Base-by-base conservation (phyloP, 2,113 vertebrate species). In the Heloderma charlesbogerti region DNA sequence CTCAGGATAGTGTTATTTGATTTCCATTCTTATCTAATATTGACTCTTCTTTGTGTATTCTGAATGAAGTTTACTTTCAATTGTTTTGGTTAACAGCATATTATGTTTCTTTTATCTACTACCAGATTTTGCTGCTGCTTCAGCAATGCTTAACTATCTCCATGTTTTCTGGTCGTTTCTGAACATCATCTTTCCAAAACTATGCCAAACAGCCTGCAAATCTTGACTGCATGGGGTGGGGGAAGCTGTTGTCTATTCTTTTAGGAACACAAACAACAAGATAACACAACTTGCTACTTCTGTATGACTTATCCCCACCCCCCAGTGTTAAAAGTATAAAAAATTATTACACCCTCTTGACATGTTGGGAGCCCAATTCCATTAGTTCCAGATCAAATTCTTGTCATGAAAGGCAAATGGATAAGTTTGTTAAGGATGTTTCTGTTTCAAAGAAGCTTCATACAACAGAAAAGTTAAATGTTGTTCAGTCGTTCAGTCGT, bases 1-100 rank as follows among this genome's bases (percentile, higher is more conserved):
- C 4, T 89, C 48, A 88, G 22, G 1, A 84, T 86, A 86, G 77
- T 57, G 15, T 43, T 81, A 48, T 60, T 91, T 92, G 86, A 69
- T 87, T 93, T 92, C 72, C 40, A 84, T 92, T 91, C 31, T 74
- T 92, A 82, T 45, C 31, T 90, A 89, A 16, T 60, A 91, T 82
- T 84, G 72, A 80, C 29, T 77, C 25, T 66, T 79, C 60, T 82
- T 82, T 84, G 45, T 45, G 3, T 78, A 66, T 74, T 78, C 71
- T n/a, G 34, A 29, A 78, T 67, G 45, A 34, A 71, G 16, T 85
- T 87, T 84, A 45, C 20, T 87, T 20, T 57, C n/a, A 18, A 71
- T 86, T 45, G 6, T 22, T 45, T 66, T 85, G 75, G 8, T 34
- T 90, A 37, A 40, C 2, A 85, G 0, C 43, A 27, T 1, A n/a